A percentile compares a stretch with the other conserved stretches of the same genome.
These are phyloP conservation scores for Palythoa grandis DNA, from an alignment of 92 coral and sea anemone species.

Conservation along the genomic window DNA sequence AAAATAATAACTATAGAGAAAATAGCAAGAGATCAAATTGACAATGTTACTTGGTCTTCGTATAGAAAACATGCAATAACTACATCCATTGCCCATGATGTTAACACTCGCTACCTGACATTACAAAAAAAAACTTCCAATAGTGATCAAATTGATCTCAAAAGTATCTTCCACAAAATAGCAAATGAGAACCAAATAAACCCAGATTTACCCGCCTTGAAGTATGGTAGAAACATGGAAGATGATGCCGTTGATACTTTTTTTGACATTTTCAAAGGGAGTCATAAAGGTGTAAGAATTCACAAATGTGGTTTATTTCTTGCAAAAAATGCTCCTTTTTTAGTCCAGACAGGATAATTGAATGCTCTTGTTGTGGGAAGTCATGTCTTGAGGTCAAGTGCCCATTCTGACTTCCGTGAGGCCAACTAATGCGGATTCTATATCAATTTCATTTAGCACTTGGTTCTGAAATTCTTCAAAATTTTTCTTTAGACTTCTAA, in stretches of 20 bases:
- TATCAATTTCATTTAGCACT: too few relatives aligned
- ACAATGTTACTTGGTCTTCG: slow-evolving; percentile 45
- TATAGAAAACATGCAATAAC: slow-evolving; percentile 53
- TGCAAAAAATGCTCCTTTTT: slow-evolving; percentile 45
- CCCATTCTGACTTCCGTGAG: too few relatives aligned
- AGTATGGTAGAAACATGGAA: slow-evolving; percentile 58
- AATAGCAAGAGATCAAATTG: slow-evolving; percentile 34
- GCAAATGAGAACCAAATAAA: slow-evolving; percentile 27
- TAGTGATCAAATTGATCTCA: slow-evolving; percentile 39
- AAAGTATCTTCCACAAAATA: slow-evolving; percentile 32
- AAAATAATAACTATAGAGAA: background rate
- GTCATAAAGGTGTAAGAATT: slow-evolving; percentile 49
- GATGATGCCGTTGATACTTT: slow-evolving; percentile 46
- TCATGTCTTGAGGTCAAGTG: slow-evolving; percentile 56
- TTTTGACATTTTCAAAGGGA: slow-evolving; percentile 42
- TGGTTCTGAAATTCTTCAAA: too few relatives aligned
- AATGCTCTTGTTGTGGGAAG: slow-evolving; percentile 59
- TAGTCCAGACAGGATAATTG: slow-evolving; percentile 59
- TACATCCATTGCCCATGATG: slow-evolving; percentile 52
- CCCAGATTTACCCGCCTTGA: slow-evolving; percentile 52
- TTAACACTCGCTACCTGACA: slow-evolving; percentile 43
- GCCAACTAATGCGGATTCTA: too few relatives aligned
- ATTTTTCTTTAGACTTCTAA: too few relatives aligned
- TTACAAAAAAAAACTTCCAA: slow-evolving; percentile 41
- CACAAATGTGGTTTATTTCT: slow-evolving; percentile 63